Percentiles rank a stretch among this genome's conserved stretches.
These are phyloP conservation scores for Neolamprologus sp. DNA, from an alignment of 2,113 vertebrate species.

Conservation along the genomic window DNA sequence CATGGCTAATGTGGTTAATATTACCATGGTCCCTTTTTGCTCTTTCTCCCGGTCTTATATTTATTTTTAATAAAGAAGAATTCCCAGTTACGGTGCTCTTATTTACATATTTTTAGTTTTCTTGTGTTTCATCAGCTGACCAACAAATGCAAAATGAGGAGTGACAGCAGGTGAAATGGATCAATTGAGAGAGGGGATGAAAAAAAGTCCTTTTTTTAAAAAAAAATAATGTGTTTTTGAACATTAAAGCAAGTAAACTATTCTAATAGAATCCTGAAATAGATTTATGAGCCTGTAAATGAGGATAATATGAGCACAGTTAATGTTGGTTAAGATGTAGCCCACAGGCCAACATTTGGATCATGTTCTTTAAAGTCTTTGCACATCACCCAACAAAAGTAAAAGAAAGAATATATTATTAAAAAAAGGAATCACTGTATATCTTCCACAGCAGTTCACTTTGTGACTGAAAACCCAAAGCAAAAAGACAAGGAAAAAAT, in stretches of 20 bases:
- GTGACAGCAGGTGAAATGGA: background rate
- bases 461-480: background rate
- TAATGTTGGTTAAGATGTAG: background rate
- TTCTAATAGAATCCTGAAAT: background rate
- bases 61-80: background rate
- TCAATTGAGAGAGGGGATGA: background rate
- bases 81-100: fast-evolving
- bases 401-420: background rate
- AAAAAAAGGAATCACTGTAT: background rate
- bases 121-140: background rate
- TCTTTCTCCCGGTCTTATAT: fast-evolving
- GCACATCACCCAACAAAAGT: background rate
- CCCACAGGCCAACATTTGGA: background rate
- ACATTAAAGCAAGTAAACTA: background rate
- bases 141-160: background rate
- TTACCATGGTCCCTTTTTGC: background rate
- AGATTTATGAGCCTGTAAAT: background rate
- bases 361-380: background rate
- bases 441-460: background rate
- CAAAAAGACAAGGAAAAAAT: background rate
- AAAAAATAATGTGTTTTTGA: background rate
- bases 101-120: background rate
- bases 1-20: background rate
- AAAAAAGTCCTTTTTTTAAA: fast-evolving
- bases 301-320: background rate